Evolutionary conservation across 2,888 invertebrate species (phyloP).

Genomic region (Tethea ocularis): DNA sequence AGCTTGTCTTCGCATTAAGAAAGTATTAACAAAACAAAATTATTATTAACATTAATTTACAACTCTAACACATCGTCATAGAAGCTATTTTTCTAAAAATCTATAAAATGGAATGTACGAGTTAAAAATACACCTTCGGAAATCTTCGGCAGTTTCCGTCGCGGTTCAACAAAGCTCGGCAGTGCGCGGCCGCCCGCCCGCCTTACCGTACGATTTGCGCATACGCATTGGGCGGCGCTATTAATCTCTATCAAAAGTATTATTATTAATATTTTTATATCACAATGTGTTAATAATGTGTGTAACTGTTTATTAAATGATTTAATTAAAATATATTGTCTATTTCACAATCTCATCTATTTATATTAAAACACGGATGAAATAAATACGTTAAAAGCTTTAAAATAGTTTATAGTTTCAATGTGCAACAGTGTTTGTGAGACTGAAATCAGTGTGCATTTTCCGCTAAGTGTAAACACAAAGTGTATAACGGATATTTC

Average conservation of each 20-base stretch:
- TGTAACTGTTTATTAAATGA: not conserved
- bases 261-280: slow-evolving; percentile 7
- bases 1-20: slow-evolving; percentile 61
- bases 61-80: slow-evolving; percentile 22
- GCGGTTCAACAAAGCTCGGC: slow-evolving; percentile 40
- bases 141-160: slow-evolving; percentile 62
- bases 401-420: slow-evolving; percentile 30
- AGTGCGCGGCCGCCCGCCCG: slow-evolving; percentile 75
- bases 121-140: slow-evolving; percentile 77
- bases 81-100: slow-evolving; percentile 31
- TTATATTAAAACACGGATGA: slow-evolving; percentile 11
- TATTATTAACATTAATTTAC: slow-evolving; percentile 11
- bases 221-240: slow-evolving; percentile 65
- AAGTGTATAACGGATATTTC: not conserved
- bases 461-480: slow-evolving; percentile 20
- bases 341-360: slow-evolving; percentile 15
- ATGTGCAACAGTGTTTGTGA: slow-evolving; percentile 20
- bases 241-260: slow-evolving; percentile 26
- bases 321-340: not conserved
- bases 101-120: slow-evolving; percentile 47
- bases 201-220: slow-evolving; percentile 52
- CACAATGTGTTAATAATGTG: not conserved
- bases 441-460: slow-evolving; percentile 12
- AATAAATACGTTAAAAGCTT: slow-evolving; percentile 30
- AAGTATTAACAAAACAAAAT: slow-evolving; percentile 40